Evolutionary conservation across 2,797 vertebrate genomes (phyloP).

Genomic region (Anas flavirostris): DNA sequence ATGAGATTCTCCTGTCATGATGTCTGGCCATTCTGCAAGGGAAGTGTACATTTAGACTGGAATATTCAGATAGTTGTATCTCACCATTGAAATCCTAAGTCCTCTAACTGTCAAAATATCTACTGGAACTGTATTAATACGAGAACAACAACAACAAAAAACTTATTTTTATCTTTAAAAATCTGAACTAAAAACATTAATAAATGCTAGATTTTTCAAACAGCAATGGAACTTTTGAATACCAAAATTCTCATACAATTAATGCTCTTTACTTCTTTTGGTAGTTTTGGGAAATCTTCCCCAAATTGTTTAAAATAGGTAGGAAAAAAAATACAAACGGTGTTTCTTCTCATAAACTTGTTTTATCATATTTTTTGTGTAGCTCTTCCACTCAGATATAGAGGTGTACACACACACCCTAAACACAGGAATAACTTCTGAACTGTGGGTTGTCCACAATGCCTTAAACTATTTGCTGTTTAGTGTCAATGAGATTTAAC

Average conservation of each 20-base stretch:
- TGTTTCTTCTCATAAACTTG: rapidly evolving
- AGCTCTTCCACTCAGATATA: not conserved
- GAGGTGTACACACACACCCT: not conserved
- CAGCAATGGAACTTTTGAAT: not conserved
- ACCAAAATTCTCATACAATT: not conserved
- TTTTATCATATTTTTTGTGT: not conserved
- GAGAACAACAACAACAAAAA: not conserved
- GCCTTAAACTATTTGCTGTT: not conserved
- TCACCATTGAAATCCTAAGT: not conserved
- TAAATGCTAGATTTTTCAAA: not conserved
- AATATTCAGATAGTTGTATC: not conserved
- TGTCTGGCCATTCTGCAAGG: not conserved
- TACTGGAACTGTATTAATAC: not conserved
- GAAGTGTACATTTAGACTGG: not conserved
- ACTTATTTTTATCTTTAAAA: not conserved
- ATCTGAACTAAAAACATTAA: not conserved
- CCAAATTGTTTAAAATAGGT: not conserved
- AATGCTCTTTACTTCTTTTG: not conserved
- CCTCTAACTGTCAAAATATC: rapidly evolving
- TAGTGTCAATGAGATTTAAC: not conserved
- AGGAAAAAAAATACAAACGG: not conserved
- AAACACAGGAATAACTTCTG: not conserved
- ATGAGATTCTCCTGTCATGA: not conserved
- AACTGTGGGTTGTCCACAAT: not conserved
- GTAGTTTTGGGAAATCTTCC: not conserved